Evolutionary conservation across 2,113 vertebrate genomes (phyloP), one percentile per base, ranked within the genome.

Genomic region (Gnathonemus echidnorhynchus): DNA sequence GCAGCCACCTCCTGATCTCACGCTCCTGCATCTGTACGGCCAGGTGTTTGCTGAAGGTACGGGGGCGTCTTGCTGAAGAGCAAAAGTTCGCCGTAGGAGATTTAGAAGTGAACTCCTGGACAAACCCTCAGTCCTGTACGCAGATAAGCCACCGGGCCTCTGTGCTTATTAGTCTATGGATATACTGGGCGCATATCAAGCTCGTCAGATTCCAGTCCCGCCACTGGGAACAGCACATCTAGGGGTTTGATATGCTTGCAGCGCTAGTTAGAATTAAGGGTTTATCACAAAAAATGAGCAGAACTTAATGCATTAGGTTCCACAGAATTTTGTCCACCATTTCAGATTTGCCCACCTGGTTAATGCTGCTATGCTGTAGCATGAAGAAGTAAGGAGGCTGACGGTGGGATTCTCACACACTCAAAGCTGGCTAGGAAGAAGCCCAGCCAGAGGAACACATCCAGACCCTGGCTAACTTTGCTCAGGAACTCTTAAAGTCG

Each of bases 231-330:
- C 42, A 86, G 39, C 48, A 19, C 49, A 39, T 87, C 31, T 31
- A 87, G 13, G 86, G 85, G 85, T 52, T 35, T 52, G 27, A 87
- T 87, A 87, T 53, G 15, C 48, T 87, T 87, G 13, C 48, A 87
- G 49, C 39, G 27, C 48, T 56, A 11, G 11, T 74, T 53, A 87
- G 86, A 15, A 15, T 87, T 53, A 52, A 35, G 13, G 85, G 13
- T 53, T 87, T 50, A 86, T 87, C 48, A 87, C 9, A 87, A 87
- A 87, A 13, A 31, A 70, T 11, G 27, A 56, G 50, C 49, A 52
- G 50, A 42, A 39, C 27, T 27, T 53, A 53, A 87, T 53, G 27
- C 48, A 39, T 52, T 31, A 87, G 50, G 86, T 39, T 42, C 50
- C 50, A 53, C 85, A 27, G 48, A 49, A 53, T 27, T 56, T 21